Percentiles rank a stretch among this genome's conserved stretches.
These are phyloP conservation scores for Patella depressa DNA, from an alignment of 2,888 invertebrate species.

Conservation along the genomic window DNA sequence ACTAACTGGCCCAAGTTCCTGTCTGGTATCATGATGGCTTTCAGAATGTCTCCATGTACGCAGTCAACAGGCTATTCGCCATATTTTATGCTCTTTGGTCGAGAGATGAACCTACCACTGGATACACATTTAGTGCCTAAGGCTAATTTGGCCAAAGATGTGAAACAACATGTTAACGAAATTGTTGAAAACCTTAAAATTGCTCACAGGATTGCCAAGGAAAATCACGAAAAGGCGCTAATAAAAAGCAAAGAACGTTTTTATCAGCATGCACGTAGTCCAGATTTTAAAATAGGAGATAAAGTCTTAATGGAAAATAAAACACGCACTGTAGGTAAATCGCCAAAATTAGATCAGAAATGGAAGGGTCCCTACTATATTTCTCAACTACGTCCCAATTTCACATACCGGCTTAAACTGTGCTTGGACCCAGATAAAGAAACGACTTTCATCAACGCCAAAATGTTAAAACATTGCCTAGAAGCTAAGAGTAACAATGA, in stretches of 20 bases:
- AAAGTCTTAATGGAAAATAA: conserved; percentile 18
- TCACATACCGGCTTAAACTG: conserved; percentile 18
- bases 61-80: conserved; percentile 37
- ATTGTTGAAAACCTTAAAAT: conserved; percentile 24
- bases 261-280: conserved; percentile 26
- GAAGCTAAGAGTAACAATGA: background rate
- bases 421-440: conserved; percentile 14
- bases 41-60: conserved; percentile 36
- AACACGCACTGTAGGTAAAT: conserved; percentile 23
- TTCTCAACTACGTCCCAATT: conserved; percentile 26
- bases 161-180: conserved; percentile 28
- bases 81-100: conserved; percentile 37
- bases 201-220: conserved; percentile 22
- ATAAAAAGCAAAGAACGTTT: conserved; percentile 21
- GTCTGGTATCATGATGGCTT: conserved; percentile 42
- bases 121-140: conserved; percentile 32
- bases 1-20: conserved; percentile 36
- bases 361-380: conserved; percentile 20
- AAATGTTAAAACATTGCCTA: conserved; percentile 15
- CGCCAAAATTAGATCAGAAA: conserved; percentile 27
- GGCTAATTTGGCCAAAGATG: conserved; percentile 31
- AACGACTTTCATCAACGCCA: conserved; percentile 31
- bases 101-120: conserved; percentile 34
- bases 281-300: conserved; percentile 27
- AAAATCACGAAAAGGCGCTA: conserved; percentile 18